A percentile compares a stretch with the other conserved stretches of the same genome.
phyloP scores from a whole-genome alignment of 2,797 vertebrate genomes.

The Corythornis leucogaster region DNA sequence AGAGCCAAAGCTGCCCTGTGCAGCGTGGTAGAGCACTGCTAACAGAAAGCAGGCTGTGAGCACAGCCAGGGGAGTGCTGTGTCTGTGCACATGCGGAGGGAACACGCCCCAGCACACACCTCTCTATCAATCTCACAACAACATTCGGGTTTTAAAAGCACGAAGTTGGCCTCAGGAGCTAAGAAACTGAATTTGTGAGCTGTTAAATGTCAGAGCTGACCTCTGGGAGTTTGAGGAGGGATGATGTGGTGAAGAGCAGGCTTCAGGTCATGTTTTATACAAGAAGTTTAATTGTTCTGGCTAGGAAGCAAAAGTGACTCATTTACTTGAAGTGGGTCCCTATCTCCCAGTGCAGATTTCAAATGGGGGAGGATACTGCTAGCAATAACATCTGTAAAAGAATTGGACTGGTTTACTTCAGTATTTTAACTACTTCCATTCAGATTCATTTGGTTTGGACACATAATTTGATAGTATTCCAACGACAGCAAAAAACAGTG shows the following conservation, averaged over 20 bases:
- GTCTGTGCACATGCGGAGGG: not conserved
- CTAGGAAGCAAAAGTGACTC: constrained; percentile 82
- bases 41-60: not conserved
- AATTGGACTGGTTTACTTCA: constrained; percentile 71
- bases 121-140: constrained; percentile 51
- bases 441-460: constrained; percentile 84
- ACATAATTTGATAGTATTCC: constrained; percentile 72
- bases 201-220: constrained; percentile 83
- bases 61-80: not conserved
- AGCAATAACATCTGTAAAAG: constrained; percentile 77
- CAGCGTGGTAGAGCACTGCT: not conserved
- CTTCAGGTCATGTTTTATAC: constrained; percentile 83
- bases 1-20: not conserved
- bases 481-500: constrained; percentile 78
- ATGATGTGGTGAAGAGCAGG: constrained; percentile 81
- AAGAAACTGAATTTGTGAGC: constrained; percentile 78
- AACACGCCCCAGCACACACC: not conserved
- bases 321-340: constrained; percentile 80
- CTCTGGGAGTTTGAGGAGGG: constrained; percentile 76
- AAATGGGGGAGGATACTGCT: constrained; percentile 73
- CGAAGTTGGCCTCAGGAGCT: constrained; percentile 70
- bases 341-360: constrained; percentile 82
- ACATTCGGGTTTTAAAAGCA: constrained; percentile 71
- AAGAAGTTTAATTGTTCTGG: constrained; percentile 86
- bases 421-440: constrained; percentile 84